Evolutionary conservation across 2,113 vertebrate genomes (phyloP), one percentile per base, ranked within the genome.

Genomic region (Peromyscus maniculatus): DNA sequence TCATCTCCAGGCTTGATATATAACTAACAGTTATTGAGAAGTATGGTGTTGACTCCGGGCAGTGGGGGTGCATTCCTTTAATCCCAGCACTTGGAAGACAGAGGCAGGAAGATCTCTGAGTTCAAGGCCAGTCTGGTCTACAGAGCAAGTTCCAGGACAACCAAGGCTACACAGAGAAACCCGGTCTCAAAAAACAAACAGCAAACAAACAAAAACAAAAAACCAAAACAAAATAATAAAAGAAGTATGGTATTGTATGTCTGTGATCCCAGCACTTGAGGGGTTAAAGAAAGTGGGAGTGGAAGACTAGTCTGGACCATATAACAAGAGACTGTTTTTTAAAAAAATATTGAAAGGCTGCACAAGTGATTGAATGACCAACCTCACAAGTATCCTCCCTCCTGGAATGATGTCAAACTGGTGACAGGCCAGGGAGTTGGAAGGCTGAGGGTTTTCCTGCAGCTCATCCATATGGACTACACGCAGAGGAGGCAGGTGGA

Each of bases 21-120:
- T 55, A 82, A 43, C 92, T 93, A 75, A 39, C 80, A 31, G 72
- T 95, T 78, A 26, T 67, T 26, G 67, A 91, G 22, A 36, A 67
- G 7, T n/a, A 26, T 66, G 28, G 13, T n/a, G 26, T 3, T n/a
- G n/a, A n/a, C 69, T 19, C 33, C 0, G 3, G 2, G 16, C 6
- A n/a, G 69, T 71, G 69, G 69, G n/a, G 7, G 7, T 2, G 1
- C 19, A n/a, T 8, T 2, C 10, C 89, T n/a, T 15, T n/a, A 52
- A 36, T 67, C 21, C 59, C 31, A 67, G 89, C 46, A 52, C 55
- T 67, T n/a, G 43, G 7, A 22, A 91, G 62, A 75, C 36, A 71
- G 69, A 71, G 69, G 36, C 69, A 71, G 69, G 36, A 1, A 8
- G 69, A 71, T 71, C 69, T 19, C 16, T n/a, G 69, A 71, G 69